Conservation (phyloP, 2,797 vertebrate genomes). For the Sebastes jordani region DNA sequence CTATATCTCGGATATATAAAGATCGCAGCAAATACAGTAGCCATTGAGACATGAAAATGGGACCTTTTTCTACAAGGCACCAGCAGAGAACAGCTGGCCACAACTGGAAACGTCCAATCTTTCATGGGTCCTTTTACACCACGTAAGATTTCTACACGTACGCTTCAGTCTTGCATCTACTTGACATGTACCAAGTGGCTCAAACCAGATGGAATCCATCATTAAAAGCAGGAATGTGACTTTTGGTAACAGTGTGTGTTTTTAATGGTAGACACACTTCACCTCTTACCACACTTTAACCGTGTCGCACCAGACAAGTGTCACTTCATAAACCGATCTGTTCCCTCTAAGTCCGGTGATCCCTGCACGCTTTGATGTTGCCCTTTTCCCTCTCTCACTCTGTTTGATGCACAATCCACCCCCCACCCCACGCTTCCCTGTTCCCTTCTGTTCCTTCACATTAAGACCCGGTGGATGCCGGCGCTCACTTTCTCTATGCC, state of each 20-base stretch:
- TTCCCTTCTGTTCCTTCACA: background rate
- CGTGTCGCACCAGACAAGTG: conserved; percentile 17
- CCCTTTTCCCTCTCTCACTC: conserved; percentile 42
- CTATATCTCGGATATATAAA: background rate
- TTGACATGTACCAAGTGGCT: background rate
- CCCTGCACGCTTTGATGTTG: conserved; percentile 65
- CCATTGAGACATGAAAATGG: background rate
- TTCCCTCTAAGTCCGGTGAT: conserved; percentile 40
- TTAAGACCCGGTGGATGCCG: conserved; percentile 1
- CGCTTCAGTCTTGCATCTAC: background rate
- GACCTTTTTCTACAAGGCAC: background rate
- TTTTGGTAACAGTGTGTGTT: background rate
- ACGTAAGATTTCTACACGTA: background rate
- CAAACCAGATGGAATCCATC: conserved; percentile 23
- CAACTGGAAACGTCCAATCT: background rate
- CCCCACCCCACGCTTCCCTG: background rate
- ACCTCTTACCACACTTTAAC: background rate
- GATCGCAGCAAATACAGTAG: background rate
- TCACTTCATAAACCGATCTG: conserved; percentile 38
- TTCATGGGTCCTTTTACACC: background rate
- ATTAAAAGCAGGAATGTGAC: conserved; percentile 25
- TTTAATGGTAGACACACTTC: background rate
- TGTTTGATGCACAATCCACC: conserved; percentile 19
- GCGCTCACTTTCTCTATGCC: conserved; percentile 1
- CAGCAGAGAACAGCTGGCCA: background rate